A percentile compares a stretch with the other conserved stretches of the same genome.
Conservation (phyloP, 2,113 vertebrate species). For the Pongo abelii region DNA sequence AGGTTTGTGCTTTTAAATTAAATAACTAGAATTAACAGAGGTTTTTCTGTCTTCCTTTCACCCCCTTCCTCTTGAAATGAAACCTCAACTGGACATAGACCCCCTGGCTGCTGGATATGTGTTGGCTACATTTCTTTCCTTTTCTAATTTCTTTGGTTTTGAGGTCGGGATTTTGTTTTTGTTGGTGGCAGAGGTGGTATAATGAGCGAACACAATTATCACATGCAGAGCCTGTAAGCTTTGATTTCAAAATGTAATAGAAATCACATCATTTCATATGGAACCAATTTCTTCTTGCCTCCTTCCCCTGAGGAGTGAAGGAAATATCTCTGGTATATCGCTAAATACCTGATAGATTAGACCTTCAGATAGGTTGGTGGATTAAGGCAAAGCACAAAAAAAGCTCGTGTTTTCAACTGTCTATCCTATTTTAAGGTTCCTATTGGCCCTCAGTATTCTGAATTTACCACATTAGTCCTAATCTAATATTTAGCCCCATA, state of each 20-base stretch:
- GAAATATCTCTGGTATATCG: slow-evolving; percentile 62
- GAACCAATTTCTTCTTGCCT: slow-evolving; percentile 65
- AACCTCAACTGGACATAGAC: background rate
- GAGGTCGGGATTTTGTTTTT: background rate
- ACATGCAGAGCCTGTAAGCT: slow-evolving; percentile 11
- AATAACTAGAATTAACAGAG: background rate
- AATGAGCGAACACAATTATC: slow-evolving; percentile 36
- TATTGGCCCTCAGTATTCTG: slow-evolving; percentile 53
- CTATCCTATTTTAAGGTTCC: slow-evolving; percentile 61
- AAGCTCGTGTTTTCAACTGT: slow-evolving; percentile 62
- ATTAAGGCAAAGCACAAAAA: slow-evolving; percentile 41
- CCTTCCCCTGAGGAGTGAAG: slow-evolving; percentile 51
- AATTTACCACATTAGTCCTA: slow-evolving; percentile 65
- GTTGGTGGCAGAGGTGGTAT: background rate
- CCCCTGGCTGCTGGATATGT: background rate
- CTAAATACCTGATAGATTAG: slow-evolving; percentile 65
- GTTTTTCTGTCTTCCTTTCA: background rate
- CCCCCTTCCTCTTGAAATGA: background rate
- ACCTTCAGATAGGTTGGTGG: slow-evolving; percentile 49
- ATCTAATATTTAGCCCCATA: slow-evolving; percentile 72
- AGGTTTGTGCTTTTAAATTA: slow-evolving; percentile 10
- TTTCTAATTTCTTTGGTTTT: background rate
- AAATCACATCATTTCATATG: slow-evolving; percentile 65
- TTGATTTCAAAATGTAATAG: slow-evolving; percentile 47
- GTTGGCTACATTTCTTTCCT: background rate